A percentile compares a stretch with the other conserved stretches of the same genome.
Conservation (phyloP, 2,113 vertebrate species). For the Mobula birostris region DNA sequence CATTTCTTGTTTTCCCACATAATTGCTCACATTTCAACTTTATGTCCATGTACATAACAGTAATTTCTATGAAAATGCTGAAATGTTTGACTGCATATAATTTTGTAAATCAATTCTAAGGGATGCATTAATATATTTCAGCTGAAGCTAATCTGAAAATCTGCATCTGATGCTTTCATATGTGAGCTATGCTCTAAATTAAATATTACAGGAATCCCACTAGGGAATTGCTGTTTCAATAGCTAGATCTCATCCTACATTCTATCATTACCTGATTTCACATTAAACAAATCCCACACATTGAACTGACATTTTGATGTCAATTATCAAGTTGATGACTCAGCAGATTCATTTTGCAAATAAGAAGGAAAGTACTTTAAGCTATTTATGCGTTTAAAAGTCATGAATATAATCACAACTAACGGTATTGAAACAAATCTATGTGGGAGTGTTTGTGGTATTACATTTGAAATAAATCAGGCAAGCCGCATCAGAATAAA, state of each 20-base stretch:
- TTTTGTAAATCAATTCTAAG: background rate
- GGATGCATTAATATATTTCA: background rate
- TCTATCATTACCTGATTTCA: slow-evolving; percentile 16
- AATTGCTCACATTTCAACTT: background rate
- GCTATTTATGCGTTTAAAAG: background rate
- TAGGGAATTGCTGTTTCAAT: background rate
- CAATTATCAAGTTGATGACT: background rate
- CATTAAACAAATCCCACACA: background rate
- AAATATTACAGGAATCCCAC: background rate
- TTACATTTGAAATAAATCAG: slow-evolving; percentile 9
- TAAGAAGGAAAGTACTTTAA: slow-evolving; percentile 3
- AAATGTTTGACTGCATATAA: background rate
- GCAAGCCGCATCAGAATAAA: background rate
- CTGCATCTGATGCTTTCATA: background rate
- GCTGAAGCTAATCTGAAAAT: background rate
- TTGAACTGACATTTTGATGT: background rate
- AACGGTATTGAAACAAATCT: background rate
- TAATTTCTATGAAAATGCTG: background rate
- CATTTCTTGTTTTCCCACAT: background rate
- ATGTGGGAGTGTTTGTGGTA: slow-evolving; percentile 9
- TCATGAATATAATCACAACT: slow-evolving; percentile 26
- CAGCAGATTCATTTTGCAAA: slow-evolving; percentile 9
- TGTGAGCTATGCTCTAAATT: background rate
- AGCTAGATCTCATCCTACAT: background rate
- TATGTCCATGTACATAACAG: background rate